Evolutionary conservation across 2,113 vertebrate genomes (phyloP), one percentile per base, ranked within the genome.

Genomic region (Oenanthe melanoleuca): DNA sequence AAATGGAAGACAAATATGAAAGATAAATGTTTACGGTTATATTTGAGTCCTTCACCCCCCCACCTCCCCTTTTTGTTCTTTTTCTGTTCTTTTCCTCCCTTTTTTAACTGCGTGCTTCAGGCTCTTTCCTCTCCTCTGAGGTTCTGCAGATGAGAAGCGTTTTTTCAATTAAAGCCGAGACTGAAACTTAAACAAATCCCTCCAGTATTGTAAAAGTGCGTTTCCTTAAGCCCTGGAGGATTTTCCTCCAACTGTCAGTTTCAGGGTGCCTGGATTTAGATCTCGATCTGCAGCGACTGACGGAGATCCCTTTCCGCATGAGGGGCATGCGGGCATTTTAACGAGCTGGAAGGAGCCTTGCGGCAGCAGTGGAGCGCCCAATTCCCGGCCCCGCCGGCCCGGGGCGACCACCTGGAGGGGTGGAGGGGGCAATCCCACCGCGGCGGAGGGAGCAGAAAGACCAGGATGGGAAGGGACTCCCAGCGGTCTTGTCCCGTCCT

Each of bases 201-300:
- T 84, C 33, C 74, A 81, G 86, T 78, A 86, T 91, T 97, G 91
- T 95, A 95, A 88, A 95, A 95, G 89, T 84, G 72, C 59, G 72
- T 96, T 93, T 96, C 83, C 87, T 95, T 93, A 95, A 94, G 90
- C 92, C 93, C 85, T 8, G 86, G 88, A 94, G 96, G 95, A 95
- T 93, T 96, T 93, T 88, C 79, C 83, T 79, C 87, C 90, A n/a
- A 80, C 87, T 63, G 55, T 24, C 64, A 87, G 42, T 78, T 85
- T 71, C 90, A 57, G 92, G 86, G 92, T 94, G 85, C 85, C 88
- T 93, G 84, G 78, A 70, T 88, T 80, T 77, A 91, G 92, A 70
- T 93, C 83, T 71, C 75, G 34, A 89, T 82, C 88, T 66, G 0
- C 74, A n/a, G 89, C 33, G 82, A 10, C 71, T 71, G 80, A 79